Base-by-base conservation (phyloP, 2,888 invertebrate genomes). In the Polymixis lichenea region DNA sequence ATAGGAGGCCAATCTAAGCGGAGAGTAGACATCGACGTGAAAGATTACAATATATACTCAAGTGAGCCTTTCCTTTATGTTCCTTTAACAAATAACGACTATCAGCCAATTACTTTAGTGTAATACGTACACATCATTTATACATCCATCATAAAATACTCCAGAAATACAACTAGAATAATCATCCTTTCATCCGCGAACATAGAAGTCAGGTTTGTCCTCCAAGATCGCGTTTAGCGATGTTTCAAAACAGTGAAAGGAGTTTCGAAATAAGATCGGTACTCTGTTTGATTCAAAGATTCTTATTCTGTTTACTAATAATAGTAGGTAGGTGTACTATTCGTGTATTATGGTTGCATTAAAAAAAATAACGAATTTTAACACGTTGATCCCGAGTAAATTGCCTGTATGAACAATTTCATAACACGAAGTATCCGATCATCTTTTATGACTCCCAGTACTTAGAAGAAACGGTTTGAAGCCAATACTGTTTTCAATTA, bases 171-270 rank as follows among this genome's bases (percentile, higher is more conserved):
- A 19, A 5, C 46, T 46, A 46, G 7, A 17, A 17, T 19, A 17
- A 5, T 62, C 28, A 51, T 58, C 15, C 22, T n/a, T 46, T 28
- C 32, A 11, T 60, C 32, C 22, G 32, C 22, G 60, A 53, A 32
- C 28, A 58, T 15, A 53, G 25, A 13, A 17, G 43, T 53, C n/a
- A 55, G 22, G 15, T 78, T 68, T 49, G 69, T 55, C 32, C 69
- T 61, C 61, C 46, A 77, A 55, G 25, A 28, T 25, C 49, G 13
- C 73, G 51, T 22, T 28, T 28, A 64, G 32, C 43, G 15, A 60
- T 60, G 17, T 76, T 67, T 66, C 68, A 67, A 53, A 9, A 55
- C 9, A 32, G 78, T 60, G 53, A 78, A 76, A 67, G 58, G 67
- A 60, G 4, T 77, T 76, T 46, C 32, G 25, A 77, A 77, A 76